Evolutionary conservation across 2,888 invertebrate genomes (phyloP), one percentile per base, ranked within the genome.

Genomic region (Timema cristinae): DNA sequence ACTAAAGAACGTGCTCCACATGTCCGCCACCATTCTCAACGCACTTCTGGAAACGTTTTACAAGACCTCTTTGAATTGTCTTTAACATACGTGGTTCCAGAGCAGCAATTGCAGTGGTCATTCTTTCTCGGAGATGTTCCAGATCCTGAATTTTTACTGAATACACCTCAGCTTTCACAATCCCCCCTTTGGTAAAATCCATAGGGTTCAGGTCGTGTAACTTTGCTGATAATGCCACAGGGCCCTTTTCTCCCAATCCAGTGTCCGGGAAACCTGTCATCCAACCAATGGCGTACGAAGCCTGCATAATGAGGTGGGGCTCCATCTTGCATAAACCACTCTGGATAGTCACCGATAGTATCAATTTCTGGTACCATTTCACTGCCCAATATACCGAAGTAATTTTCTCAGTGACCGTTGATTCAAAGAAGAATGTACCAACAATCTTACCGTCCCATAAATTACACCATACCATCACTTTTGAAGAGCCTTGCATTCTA

Each of bases 261-360:
- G 32, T 63, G 32, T n/a, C 48, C 63, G 48, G 63, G 63, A 63
- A 63, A 63, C 48, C 13, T 9, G 47, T 63, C 63, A 63, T 63
- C 32, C 32, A 63, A 48, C 47, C 16, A n/a, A 2, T n/a, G 9
- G 10, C 63, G 32, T 47, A 63, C 63, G 32, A 9, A 9, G 11
- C 32, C 32, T 32, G 47, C 48, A 48, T 63, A 63, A 63, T 63
- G 63, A 48, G 63, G 47, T 47, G 47, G 63, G 32, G 63, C 63
- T 5, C 47, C 67, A 15, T 67, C 67, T 50, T 67, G 50, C 50
- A 49, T n/a, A 49, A 67, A 67, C 67, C 67, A 67, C 50, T 10
- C 15, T 8, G 49, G 67, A 67, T 48, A 67, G 6, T 49, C 67
- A 32, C 4, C 32, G 32, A 32, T 32, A 32, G 32, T 32, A 32